phyloP scores from a whole-genome alignment of 2,888 invertebrate species.

The Leptinotarsa rubiginosa region DNA sequence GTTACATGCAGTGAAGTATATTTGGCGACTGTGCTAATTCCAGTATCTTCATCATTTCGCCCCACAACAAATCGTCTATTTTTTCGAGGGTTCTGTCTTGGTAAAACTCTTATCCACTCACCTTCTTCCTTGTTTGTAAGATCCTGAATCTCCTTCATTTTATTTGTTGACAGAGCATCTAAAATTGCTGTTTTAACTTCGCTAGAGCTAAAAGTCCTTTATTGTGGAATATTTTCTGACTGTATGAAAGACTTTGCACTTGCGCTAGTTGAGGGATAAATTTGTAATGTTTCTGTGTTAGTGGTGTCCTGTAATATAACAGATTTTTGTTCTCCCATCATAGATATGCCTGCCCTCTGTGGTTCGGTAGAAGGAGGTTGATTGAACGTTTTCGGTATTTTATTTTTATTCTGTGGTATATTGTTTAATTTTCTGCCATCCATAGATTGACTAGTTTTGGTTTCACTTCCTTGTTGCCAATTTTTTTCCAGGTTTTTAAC shows the following conservation, averaged over 20 bases:
- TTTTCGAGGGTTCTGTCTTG: not conserved
- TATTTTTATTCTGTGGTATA: not conserved
- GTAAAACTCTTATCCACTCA: slow-evolving; percentile 9
- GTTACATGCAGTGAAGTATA: slow-evolving; percentile 6
- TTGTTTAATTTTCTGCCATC: not conserved
- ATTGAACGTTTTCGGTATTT: not conserved
- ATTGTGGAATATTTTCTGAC: not conserved
- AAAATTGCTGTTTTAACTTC: not conserved
- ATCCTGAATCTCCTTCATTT: slow-evolving; percentile 22
- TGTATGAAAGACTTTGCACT: not conserved
- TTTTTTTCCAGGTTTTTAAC: not conserved
- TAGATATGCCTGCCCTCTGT: not conserved
- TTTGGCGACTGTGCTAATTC: slow-evolving; percentile 15
- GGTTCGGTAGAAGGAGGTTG: not conserved
- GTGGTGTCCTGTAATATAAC: not conserved
- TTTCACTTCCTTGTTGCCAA: not conserved
- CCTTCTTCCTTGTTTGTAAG: slow-evolving; percentile 17
- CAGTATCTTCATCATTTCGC: slow-evolving; percentile 14
- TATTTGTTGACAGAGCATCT: slow-evolving; percentile 7
- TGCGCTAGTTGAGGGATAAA: not conserved
- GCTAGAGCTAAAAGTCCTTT: not conserved
- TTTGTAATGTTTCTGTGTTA: not conserved
- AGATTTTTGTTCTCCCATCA: not conserved
- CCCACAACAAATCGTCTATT: slow-evolving; percentile 15
- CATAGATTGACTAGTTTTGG: not conserved